Evolutionary conservation across 2,797 vertebrate genomes (phyloP).

Genomic region (Mallotus villosus): DNA sequence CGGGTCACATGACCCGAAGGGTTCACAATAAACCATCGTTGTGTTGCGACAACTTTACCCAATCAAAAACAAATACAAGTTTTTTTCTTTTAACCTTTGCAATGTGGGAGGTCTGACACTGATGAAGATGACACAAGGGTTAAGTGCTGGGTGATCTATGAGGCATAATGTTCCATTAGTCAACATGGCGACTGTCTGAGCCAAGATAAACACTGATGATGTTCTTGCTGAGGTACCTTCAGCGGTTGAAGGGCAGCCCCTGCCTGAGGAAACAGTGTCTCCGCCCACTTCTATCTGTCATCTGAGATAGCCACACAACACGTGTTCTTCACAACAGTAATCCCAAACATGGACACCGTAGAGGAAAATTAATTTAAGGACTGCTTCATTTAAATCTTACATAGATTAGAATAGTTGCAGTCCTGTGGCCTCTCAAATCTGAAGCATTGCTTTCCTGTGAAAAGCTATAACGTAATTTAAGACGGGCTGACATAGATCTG

Average conservation of each 20-base stretch:
- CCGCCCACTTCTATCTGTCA: conserved; percentile 87
- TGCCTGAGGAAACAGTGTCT: conserved; percentile 83
- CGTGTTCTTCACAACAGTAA: neutral
- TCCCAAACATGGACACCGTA: too few species aligned
- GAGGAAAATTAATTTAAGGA: neutral
- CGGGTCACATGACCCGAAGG: too few species aligned
- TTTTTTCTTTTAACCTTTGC: too few species aligned
- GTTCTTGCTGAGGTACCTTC: conserved; percentile 62
- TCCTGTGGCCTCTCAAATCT: conserved; percentile 6
- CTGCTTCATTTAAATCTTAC: conserved; percentile 23
- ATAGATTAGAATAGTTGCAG: conserved; percentile 53
- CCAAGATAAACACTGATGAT: too few species aligned
- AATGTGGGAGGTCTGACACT: too few species aligned
- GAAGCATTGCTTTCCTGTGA: conserved; percentile 23
- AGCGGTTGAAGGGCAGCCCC: conserved; percentile 84
- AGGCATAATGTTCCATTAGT: too few species aligned
- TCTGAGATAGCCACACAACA: conserved; percentile 59
- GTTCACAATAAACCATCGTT: too few species aligned
- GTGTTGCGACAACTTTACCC: too few species aligned
- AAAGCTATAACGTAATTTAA: neutral
- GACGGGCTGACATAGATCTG: neutral
- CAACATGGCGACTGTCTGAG: too few species aligned
- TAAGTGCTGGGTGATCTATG: too few species aligned
- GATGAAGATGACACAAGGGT: too few species aligned
- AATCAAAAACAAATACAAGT: too few species aligned